These are phyloP conservation scores for Dinothrombium tinctorium DNA, from an alignment of 1,140 invertebrate species.

Conservation along the genomic window DNA sequence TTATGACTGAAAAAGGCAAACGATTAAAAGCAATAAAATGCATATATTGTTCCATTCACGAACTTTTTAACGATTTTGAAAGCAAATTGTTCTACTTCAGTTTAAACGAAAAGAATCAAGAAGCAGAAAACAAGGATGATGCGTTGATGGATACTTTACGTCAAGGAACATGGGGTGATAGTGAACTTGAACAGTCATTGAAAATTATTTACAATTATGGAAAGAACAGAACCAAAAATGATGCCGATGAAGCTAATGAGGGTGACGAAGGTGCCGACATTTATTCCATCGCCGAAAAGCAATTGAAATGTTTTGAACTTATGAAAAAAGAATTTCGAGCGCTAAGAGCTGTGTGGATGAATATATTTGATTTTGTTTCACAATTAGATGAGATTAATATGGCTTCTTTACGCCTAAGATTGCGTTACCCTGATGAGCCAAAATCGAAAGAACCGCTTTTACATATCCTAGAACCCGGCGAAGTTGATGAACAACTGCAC, in stretches of 20 bases:
- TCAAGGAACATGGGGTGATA: constrained; percentile 29
- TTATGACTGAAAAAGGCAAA: constrained; percentile 18
- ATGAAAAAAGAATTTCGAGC: constrained; percentile 38
- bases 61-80: constrained; percentile 22
- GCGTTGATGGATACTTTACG: constrained; percentile 15
- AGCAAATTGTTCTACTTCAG: constrained; percentile 20
- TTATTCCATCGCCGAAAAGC: constrained; percentile 27
- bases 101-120: background rate
- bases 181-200: constrained; percentile 29
- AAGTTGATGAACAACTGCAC: constrained; percentile 1
- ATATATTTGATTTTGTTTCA: constrained; percentile 30
- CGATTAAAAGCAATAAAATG: constrained; percentile 18
- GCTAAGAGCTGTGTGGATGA: constrained; percentile 33
- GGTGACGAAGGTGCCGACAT: constrained; percentile 18
- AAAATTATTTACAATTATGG: constrained; percentile 22
- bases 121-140: constrained; percentile 7
- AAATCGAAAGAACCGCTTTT: constrained; percentile 14
- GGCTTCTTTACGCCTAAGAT: constrained; percentile 37
- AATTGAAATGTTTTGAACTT: constrained; percentile 31
- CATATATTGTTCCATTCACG: constrained; percentile 20
- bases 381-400: constrained; percentile 46
- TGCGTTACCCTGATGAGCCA: constrained; percentile 25
- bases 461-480: constrained; percentile 9
- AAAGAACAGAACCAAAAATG: constrained; percentile 15
- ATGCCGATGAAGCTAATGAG: constrained; percentile 14